Evolutionary conservation across 2,113 vertebrate species (phyloP), one percentile per base, ranked within the genome.

Genomic region (Dinomys branickii): DNA sequence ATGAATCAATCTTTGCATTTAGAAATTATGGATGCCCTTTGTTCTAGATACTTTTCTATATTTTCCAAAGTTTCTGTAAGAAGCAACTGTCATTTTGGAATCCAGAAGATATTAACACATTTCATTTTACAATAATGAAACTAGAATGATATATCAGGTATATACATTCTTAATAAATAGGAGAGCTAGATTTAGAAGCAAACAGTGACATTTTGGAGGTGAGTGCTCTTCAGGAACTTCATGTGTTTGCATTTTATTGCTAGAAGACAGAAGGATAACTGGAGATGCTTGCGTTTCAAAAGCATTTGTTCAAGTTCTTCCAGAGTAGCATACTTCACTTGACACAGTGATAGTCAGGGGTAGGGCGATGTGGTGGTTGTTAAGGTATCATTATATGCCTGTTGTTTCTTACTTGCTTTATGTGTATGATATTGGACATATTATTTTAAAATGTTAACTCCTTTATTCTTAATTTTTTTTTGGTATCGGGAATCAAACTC

Each of bases 281-380:
- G 58, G 82, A 95, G 52, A 84, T 69, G 6, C 26, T 54, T 81
- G 38, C 1, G 38, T 16, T 94, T 88, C 78, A 50, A 84, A 75
- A 88, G 26, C 14, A 77, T 90, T 96, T 83, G 83, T 96, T 90
- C 83, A 84, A 83, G 77, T 77, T 86, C 24, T 73, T 91, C 28
- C 59, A 71, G 47, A 81, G 54, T 80, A 67, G 88, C 24, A 33
- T n/a, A 78, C 50, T 90, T 83, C 87, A 77, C 38, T 11, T 44
- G 17, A 85, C 41, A 92, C 11, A 50, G 22, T 19, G 19, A 30
- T 91, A 14, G 78, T 88, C 44, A 96, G 85, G 44, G 50, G 78
- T 33, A 33, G 28, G 85, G 50, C 22, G 41, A 9, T 38, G 73
- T 82, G 19, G 12, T 71, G 7, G 19, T 35, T 38, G 16, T 30